phyloP scores from a whole-genome alignment of 2,113 vertebrate species.

The Tor tambroides region DNA sequence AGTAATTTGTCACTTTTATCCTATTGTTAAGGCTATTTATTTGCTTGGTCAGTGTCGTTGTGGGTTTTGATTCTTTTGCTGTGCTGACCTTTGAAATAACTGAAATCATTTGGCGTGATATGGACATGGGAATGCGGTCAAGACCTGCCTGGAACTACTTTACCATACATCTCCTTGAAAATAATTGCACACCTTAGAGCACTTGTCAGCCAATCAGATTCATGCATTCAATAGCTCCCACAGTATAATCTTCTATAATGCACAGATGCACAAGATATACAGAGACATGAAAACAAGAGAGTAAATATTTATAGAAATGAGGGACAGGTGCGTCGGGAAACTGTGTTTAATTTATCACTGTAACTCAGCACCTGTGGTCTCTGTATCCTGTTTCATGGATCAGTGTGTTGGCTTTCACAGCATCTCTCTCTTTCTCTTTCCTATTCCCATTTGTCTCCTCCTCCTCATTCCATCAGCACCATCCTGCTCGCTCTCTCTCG shows the following conservation, averaged over 20 bases:
- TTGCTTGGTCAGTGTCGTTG: too few species aligned
- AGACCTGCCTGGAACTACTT: too few species aligned
- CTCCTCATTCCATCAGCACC: slow-evolving; percentile 17
- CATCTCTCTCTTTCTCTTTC: slow-evolving; percentile 28
- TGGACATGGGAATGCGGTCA: too few species aligned
- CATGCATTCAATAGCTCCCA: neutral
- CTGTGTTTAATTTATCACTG: slow-evolving; percentile 39
- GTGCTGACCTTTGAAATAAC: too few species aligned
- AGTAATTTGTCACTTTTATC: too few species aligned
- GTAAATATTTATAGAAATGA: neutral
- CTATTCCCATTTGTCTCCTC: slow-evolving; percentile 26
- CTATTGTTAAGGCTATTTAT: too few species aligned
- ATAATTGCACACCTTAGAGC: too few species aligned
- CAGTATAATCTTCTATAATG: neutral
- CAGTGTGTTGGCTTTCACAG: slow-evolving; percentile 25
- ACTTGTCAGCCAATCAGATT: neutral
- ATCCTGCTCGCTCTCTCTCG: neutral
- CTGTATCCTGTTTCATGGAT: slow-evolving; percentile 43
- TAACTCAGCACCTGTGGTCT: slow-evolving; percentile 4
- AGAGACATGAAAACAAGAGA: neutral
- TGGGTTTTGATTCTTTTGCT: too few species aligned
- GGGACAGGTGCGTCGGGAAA: slow-evolving; percentile 15
- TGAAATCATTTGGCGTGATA: too few species aligned
- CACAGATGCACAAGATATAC: neutral
- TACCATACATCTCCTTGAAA: too few species aligned